Conservation (phyloP, 2,113 vertebrate species). For the Pachypanchax playfairii region DNA sequence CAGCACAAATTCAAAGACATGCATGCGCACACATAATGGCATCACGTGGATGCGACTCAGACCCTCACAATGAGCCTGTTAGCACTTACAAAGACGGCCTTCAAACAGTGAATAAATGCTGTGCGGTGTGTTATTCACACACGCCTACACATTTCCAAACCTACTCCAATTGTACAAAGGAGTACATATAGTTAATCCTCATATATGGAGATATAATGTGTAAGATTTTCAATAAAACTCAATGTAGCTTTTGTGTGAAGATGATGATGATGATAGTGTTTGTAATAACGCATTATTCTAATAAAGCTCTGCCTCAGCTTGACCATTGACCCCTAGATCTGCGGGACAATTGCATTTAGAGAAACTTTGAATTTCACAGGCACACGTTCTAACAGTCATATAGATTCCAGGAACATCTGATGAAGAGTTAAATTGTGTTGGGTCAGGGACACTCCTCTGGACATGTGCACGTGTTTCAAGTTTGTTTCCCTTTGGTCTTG, state of each 20-base stretch:
- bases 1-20: slow-evolving; percentile 28
- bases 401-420: neutral
- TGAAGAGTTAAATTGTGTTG: no score
- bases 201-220: slow-evolving; percentile 13
- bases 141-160: slow-evolving; percentile 7
- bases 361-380: slow-evolving; percentile 4
- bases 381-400: neutral
- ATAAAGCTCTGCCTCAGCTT: slow-evolving; percentile 14
- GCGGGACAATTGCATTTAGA: neutral
- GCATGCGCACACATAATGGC: neutral
- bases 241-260: no score
- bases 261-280: no score
- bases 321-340: no score
- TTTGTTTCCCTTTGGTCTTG: no score
- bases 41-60: slow-evolving; percentile 15
- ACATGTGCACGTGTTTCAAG: no score
- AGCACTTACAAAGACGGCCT: slow-evolving; percentile 59
- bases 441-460: no score
- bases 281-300: no score
- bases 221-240: no score
- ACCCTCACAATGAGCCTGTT: slow-evolving; percentile 29
- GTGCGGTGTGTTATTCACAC: slow-evolving; percentile 15
- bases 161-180: neutral
- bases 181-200: neutral
- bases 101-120: slow-evolving; percentile 65